Base-by-base conservation (phyloP, 2,888 invertebrate species). In the Anorthoa munda region DNA sequence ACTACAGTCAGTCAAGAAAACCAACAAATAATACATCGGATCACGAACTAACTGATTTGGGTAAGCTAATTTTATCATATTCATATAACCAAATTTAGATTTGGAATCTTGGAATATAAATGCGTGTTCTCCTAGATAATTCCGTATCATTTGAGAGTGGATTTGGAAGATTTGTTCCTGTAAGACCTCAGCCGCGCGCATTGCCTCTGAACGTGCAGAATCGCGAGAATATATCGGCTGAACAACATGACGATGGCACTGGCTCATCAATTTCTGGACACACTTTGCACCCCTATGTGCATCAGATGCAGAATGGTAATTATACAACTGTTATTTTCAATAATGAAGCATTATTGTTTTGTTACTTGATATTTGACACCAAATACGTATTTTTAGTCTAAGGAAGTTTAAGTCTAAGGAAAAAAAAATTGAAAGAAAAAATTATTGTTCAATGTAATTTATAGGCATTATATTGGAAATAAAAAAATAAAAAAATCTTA, bases 101-200 rank as follows among this genome's bases (percentile, higher is more conserved):
- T 65, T 81, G 3, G 15, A 21, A 59, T 64, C 51, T 18, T 60
- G n/a, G 31, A 55, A 74, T 79, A 55, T 58, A 70, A 78, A 75
- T 73, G 15, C 17, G 26, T 75, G 67, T 81, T 82, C 68, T 93
- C 94, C 83, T 90, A 96, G 96, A 96, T 82, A 95, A 95, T 84
- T 91, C 95, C 48, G 93, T 93, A 53, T 89, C 94, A 70, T 95
- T 94, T 91, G 96, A 96, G 86, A 94, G 94, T 92, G 95, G 96
- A 69, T 95, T 95, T 88, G 95, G 96, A 83, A 93, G 96, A 84
- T 96, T 96, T 92, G 96, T 96, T 53, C 96, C 96, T 55, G 96
- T 96, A 39, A 92, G 96, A 81, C 96, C 96, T 2, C 96, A 96
- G 84, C 96, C 96, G 4, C 92, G 96, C 59, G 95, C 92, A 17